Base-by-base conservation (phyloP, 2,797 vertebrate genomes). In the Merluccius polli region DNA sequence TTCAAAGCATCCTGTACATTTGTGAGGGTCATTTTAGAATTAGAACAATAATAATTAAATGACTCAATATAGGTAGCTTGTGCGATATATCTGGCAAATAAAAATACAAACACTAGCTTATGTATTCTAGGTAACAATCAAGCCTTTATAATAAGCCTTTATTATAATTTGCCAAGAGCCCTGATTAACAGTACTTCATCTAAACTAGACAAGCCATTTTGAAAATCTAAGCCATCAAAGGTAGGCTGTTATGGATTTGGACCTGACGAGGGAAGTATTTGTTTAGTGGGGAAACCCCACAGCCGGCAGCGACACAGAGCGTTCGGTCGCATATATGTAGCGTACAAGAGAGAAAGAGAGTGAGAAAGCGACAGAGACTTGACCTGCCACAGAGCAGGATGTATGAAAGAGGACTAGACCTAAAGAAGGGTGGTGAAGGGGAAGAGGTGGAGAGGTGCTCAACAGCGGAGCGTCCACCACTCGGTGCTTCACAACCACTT, bases 361-460 rank as follows among this genome's bases (percentile, higher is more conserved):
- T 59, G 35, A 65, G 69, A 33, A 67, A 52, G 48, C 21, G 48
- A 38, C 1, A 38, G 36, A 63, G n/a, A 24, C 52, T 63, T 63
- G 52, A 63, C 52, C 52, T 27, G 18, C 18, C 18, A 4, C 41
- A 70, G 38, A 75, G n/a, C 52, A 73, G 6, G 33, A 59, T 36
- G 74, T 70, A 74, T 24, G 70, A 75, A 74, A 29, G 59, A 68
- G 59, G 72, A 67, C 69, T 10, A 77, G 63, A 73, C 35, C 74
- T 41, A 75, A 35, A 72, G 29, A 21, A 21, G n/a, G 38, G 31
- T n/a, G 44, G 15, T 13, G 24, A 36, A 73, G 52, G 70, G 70
- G 70, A 71, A 63, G 52, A 63, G 52, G 80, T 87, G 77, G 79
- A 89, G 89, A 88, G 89, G 89, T 86, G 87, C 92, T 90, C 81